phyloP scores from a whole-genome alignment of 2,797 vertebrate genomes.

The Babyrousa celebensis region DNA sequence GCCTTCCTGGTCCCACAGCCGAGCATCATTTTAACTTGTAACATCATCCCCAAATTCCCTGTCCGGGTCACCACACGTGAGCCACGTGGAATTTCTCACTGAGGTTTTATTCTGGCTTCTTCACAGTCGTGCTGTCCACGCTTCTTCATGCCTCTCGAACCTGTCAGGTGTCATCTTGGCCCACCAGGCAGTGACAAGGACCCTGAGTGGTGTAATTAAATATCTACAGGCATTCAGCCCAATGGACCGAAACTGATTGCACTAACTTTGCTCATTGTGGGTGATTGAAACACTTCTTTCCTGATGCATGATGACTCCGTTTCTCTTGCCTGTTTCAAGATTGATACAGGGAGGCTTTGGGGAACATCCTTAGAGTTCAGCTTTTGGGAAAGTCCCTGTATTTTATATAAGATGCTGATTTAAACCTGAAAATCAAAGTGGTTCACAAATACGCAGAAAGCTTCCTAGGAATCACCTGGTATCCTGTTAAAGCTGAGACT shows the following conservation, averaged over 20 bases:
- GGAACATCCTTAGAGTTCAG: neutral
- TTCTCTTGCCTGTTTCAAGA: neutral
- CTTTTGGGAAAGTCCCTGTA: neutral
- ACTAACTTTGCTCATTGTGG: neutral
- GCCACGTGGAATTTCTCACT: neutral
- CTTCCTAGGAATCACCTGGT: neutral
- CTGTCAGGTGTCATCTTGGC: neutral
- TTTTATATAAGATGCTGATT: neutral
- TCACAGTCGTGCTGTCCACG: rapidly evolving
- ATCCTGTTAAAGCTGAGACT: neutral
- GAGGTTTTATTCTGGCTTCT: neutral
- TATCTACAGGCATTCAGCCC: neutral
- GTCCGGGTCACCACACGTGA: neutral
- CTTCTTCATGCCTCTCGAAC: neutral
- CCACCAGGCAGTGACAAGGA: neutral
- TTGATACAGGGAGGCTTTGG: neutral
- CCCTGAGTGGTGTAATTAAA: neutral
- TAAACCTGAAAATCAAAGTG: neutral
- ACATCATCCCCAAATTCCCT: neutral
- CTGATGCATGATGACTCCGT: neutral
- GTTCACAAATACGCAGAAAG: neutral
- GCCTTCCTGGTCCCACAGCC: no score
- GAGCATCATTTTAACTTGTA: rapidly evolving
- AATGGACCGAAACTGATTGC: rapidly evolving
- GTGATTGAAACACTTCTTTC: neutral